phyloP scores from a whole-genome alignment of 2,888 invertebrate genomes.

The Acrobasis suavella region DNA sequence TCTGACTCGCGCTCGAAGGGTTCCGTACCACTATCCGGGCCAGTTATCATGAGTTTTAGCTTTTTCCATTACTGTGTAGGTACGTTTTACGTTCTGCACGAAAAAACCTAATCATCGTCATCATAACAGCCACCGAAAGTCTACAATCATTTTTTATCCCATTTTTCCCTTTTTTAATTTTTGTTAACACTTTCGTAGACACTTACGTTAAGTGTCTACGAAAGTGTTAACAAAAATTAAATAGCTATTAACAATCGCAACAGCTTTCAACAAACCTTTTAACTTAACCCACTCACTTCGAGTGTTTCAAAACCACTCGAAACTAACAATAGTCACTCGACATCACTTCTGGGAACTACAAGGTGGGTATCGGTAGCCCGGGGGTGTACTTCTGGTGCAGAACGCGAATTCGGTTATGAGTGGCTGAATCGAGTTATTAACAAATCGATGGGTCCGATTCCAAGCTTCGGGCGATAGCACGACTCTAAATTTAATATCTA shows the following conservation, averaged over 20 bases:
- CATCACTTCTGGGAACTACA: conserved; percentile 34
- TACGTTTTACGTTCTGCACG: too few species aligned
- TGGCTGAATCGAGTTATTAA: conserved; percentile 20
- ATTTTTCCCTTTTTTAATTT: too few species aligned
- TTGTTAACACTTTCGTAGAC: too few species aligned
- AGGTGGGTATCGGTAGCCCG: conserved; percentile 49
- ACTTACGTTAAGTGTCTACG: too few species aligned
- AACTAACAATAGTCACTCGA: conserved; percentile 36
- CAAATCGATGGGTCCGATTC: conserved; percentile 14
- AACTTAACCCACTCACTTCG: conserved; percentile 13
- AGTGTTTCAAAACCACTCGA: conserved; percentile 42
- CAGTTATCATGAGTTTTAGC: too few species aligned
- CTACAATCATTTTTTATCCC: too few species aligned
- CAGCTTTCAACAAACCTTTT: conserved; percentile 1
- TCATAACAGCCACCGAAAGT: too few species aligned
- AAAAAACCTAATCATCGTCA: too few species aligned
- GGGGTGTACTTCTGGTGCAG: conserved; percentile 29
- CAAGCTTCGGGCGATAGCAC: conserved; percentile 4
- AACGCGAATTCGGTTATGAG: not conserved
- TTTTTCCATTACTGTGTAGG: too few species aligned
- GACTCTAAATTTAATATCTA: conserved; percentile 8
- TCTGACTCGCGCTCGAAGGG: too few species aligned
- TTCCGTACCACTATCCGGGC: too few species aligned
- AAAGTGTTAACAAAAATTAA: not conserved
- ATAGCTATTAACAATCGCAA: not conserved